phyloP scores from a whole-genome alignment of 2,797 vertebrate genomes.

The Rhinogobio ventralis region DNA sequence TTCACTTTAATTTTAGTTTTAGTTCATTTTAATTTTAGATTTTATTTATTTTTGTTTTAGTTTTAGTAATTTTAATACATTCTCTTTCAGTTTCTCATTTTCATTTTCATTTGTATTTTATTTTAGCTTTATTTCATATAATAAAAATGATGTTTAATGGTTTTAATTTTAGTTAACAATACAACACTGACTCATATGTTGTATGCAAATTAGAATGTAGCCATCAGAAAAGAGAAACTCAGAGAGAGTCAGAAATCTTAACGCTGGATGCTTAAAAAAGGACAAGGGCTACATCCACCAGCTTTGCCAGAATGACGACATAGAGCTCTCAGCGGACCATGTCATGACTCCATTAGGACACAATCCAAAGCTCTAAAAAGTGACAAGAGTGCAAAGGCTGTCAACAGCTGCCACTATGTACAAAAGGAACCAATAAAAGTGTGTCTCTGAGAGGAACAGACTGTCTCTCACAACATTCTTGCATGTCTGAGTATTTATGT shows the following conservation, averaged over 20 bases:
- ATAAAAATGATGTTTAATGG: not conserved
- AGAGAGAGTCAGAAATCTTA: not conserved
- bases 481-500: conserved; percentile 17
- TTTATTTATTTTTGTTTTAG: no score
- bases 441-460: conserved; percentile 38
- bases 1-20: no score
- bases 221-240: not conserved
- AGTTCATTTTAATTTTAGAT: no score
- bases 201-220: not conserved
- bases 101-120: not conserved
- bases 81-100: no score
- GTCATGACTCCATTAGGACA: conserved; percentile 46
- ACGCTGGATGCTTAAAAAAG: conserved; percentile 6
- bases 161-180: not conserved
- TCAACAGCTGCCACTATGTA: conserved; percentile 37
- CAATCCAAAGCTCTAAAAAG: conserved; percentile 32
- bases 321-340: conserved; percentile 27
- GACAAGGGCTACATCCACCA: not conserved
- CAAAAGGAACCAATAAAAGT: conserved; percentile 1
- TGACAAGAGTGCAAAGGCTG: conserved; percentile 37
- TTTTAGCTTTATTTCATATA: not conserved
- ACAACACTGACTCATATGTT: not conserved
- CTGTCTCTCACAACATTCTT: conserved; percentile 16
- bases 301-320: conserved; percentile 15
- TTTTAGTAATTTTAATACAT: no score